phyloP scores from a whole-genome alignment of 2,797 vertebrate species.

The Heteromormyrus szaboi region DNA sequence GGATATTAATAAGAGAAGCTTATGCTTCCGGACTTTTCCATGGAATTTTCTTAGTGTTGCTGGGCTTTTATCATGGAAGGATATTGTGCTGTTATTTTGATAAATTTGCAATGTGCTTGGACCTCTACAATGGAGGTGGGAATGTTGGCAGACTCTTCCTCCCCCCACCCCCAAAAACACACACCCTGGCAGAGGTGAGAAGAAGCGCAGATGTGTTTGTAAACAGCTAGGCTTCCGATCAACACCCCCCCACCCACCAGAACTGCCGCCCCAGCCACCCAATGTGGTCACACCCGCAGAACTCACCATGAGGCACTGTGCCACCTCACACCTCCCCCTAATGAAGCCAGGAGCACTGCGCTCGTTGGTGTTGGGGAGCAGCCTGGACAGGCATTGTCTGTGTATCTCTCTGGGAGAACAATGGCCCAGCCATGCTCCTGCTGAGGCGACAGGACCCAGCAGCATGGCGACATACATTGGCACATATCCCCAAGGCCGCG shows the following conservation, averaged over 20 bases:
- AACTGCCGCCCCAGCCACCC: background rate
- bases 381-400: conserved; percentile 1
- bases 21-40: background rate
- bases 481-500: background rate
- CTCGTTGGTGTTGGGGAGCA: background rate
- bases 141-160: background rate
- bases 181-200: conserved; percentile 17
- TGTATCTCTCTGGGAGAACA: conserved; percentile 4
- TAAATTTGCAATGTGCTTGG: background rate
- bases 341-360: background rate
- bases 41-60: background rate
- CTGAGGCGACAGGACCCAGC: background rate
- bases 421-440: background rate
- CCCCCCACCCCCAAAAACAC: background rate
- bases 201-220: conserved; percentile 15
- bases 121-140: background rate
- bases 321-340: conserved; percentile 1
- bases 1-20: background rate
- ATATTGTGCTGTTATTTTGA: background rate
- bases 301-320: background rate
- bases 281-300: background rate
- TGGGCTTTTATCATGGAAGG: background rate
- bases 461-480: background rate
- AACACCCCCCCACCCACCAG: background rate
- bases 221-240: conserved; percentile 18